These are phyloP conservation scores for Drosophila nannoptera DNA, from an alignment of 1,140 invertebrate genomes.

Conservation along the genomic window DNA sequence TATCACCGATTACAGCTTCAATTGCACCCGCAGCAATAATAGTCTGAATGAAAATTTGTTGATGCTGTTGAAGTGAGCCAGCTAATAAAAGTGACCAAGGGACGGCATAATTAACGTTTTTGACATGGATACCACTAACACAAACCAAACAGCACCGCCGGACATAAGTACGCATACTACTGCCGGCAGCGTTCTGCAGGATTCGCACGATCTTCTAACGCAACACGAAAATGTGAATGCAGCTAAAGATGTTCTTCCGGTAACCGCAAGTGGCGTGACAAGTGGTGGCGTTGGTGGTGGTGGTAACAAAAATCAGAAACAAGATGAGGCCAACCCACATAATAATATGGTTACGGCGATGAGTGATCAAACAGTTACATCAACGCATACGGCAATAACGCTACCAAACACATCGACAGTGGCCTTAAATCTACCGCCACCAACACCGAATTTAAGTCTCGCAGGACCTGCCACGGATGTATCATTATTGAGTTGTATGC, in stretches of 20 bases:
- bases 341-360: neutral
- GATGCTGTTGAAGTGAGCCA: slow-evolving; percentile 11
- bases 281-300: neutral
- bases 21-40: slow-evolving; percentile 20
- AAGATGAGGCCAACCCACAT: slow-evolving; percentile 4
- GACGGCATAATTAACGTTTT: slow-evolving; percentile 19
- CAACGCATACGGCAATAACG: slow-evolving; percentile 11
- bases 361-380: slow-evolving; percentile 3
- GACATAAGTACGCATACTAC: slow-evolving; percentile 28
- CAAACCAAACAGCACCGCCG: slow-evolving; percentile 36
- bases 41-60: slow-evolving; percentile 18
- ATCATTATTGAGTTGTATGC: slow-evolving; percentile 27
- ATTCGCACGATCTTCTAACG: slow-evolving; percentile 4
- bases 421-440: slow-evolving; percentile 53
- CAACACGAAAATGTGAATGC: slow-evolving; percentile 10
- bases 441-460: slow-evolving; percentile 38
- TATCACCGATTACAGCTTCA: slow-evolving; percentile 27
- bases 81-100: neutral
- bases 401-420: slow-evolving; percentile 20
- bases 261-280: neutral
- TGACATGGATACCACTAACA: slow-evolving; percentile 54
- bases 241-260: neutral
- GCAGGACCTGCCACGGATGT: slow-evolving; percentile 17
- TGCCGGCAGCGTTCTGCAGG: slow-evolving; percentile 23
- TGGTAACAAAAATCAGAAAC: slow-evolving; percentile 24